Evolutionary conservation across 1,140 invertebrate genomes (phyloP), one percentile per base, ranked within the genome.

Genomic region (Phenacoccus solenopsis): DNA sequence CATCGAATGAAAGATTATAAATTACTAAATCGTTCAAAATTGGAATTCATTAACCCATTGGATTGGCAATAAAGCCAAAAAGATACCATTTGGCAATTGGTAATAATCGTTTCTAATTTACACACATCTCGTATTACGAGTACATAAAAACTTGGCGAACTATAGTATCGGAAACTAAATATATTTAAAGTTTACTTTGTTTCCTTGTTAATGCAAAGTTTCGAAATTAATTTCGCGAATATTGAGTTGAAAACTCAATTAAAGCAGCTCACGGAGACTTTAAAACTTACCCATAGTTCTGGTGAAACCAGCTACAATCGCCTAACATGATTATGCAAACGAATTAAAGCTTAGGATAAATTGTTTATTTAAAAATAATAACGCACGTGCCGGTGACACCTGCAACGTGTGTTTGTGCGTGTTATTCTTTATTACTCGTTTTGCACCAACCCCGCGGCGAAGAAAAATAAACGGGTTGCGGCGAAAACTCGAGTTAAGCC

Each of bases 161-260:
- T n/a, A 49, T n/a, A 49, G 20, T 49, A 49, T 49, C 38, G 38
- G n/a, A 49, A 49, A 49, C 38, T 49, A 49, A 49, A 49, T 49
- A 16, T 49, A 49, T 49, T 49, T 49, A 49, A 49, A 49, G 38
- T 49, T 49, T 9, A 49, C 38, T 49, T 49, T 49, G 38, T 49
- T 49, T 49, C 20, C 38, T 49, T 49, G 38, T n/a, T 49, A n/a
- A 49, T 49, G 38, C 20, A 49, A 49, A 49, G 38, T 49, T 49
- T 49, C 38, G 16, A 49, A 49, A 49, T 49, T 49, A 49, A 49
- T 49, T 49, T 49, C 38, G 38, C 38, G 38, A 49, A 49, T 49
- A 49, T 49, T 49, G 38, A 49, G 38, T 49, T 49, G 38, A 49
- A 49, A 49, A 49, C 38, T 49, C 38, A 49, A 49, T 49, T 49